Base-by-base conservation (phyloP, 2,888 invertebrate genomes). In the Metopia argyrocephala region DNA sequence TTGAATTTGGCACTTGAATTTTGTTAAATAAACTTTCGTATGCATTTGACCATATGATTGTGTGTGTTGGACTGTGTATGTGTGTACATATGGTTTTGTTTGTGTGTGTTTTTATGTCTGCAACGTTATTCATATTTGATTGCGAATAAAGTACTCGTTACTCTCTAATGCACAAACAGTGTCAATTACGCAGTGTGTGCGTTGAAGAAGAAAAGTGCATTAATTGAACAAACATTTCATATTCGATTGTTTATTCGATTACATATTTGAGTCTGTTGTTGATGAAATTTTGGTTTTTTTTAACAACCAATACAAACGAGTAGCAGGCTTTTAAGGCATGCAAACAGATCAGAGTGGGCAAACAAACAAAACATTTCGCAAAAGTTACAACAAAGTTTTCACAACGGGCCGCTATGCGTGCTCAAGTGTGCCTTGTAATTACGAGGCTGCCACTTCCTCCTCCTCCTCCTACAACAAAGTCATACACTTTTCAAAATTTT, bases 91-190 rank as follows among this genome's bases (percentile, higher is more conserved):
- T n/a, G n/a, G n/a, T n/a, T n/a, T n/a, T n/a, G n/a, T n/a, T n/a
- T n/a, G n/a, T 54, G 57, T 20, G 9, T 62, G 20, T 79, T 61
- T 70, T 45, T 48, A 18, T 31, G 2, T 12, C 7, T 12, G 3
- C 31, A 9, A 12, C 3, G n/a, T 0, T 12, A 31, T 31, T 3
- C 12, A 12, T 38, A 38, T 38, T 38, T 38, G 38, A 12, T 12
- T 38, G 9, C 38, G 9, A 38, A 38, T 50, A 73, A 73, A 68
- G 52, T 54, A 46, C 46, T 70, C 80, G 73, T 57, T 54, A 46
- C 46, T 70, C 80, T 61, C 76, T 81, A 81, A 81, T 81, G 80
- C 65, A 81, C 27, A 81, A 81, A 74, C 69, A 73, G 65, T 78
- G 80, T 81, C 80, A 76, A 73, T 74, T 69, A 70, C 50, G 61